These are phyloP conservation scores for Coreoperca whiteheadi DNA, from an alignment of 2,113 vertebrate genomes.

Conservation along the genomic window DNA sequence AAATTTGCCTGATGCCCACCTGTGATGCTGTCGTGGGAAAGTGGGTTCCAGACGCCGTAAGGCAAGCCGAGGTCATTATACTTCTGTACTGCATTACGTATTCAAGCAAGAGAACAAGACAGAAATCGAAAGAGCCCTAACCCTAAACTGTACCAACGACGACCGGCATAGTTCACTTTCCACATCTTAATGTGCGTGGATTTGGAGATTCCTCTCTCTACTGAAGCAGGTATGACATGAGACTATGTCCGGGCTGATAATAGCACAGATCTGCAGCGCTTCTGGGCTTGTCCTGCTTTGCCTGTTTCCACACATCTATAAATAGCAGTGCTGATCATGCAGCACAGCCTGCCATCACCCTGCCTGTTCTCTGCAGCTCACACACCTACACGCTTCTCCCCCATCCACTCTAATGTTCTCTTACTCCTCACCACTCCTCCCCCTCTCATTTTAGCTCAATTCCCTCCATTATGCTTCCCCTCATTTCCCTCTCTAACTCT, in stretches of 20 bases:
- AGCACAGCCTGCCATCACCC: conserved; percentile 52
- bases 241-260: conserved; percentile 43
- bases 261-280: conserved; percentile 49
- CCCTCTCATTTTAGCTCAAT: conserved; percentile 40
- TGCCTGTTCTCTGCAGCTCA: conserved; percentile 38
- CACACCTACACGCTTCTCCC: conserved; percentile 21
- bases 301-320: conserved; percentile 69
- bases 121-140: not conserved
- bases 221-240: conserved; percentile 16
- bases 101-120: not conserved
- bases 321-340: conserved; percentile 74
- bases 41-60: not conserved
- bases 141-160: not conserved
- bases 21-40: not conserved
- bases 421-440: not conserved
- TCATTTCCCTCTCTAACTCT: conserved; percentile 40
- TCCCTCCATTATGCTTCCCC: conserved; percentile 40
- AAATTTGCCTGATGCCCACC: not conserved
- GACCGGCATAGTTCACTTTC: not conserved
- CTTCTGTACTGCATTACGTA: not conserved
- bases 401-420: conserved; percentile 28
- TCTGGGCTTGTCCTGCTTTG: conserved; percentile 44
- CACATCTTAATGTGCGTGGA: not conserved
- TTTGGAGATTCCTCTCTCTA: not conserved
- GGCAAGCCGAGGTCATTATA: not conserved